Evolutionary conservation across 2,888 invertebrate genomes (phyloP).

Genomic region (Dolichomitus sp.): DNA sequence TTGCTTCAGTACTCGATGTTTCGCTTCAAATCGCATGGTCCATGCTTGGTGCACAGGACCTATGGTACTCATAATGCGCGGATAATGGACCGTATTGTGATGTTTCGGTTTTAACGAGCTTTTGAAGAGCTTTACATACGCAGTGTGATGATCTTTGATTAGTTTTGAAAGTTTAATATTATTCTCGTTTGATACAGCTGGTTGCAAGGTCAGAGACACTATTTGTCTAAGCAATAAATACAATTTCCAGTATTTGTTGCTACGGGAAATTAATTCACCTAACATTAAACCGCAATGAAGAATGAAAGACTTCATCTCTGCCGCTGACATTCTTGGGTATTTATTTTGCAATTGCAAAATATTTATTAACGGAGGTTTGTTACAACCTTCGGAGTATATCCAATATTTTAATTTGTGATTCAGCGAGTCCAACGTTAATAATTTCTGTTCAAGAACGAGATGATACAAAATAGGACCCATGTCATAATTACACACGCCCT

Average conservation of each 20-base stretch:
- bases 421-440: conserved; percentile 30
- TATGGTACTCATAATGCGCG: conserved; percentile 46
- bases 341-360: conserved; percentile 32
- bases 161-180: conserved; percentile 6
- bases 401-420: conserved; percentile 37
- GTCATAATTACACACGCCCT: conserved; percentile 61
- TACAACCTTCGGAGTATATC: conserved; percentile 22
- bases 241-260: conserved; percentile 53
- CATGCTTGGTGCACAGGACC: conserved; percentile 50
- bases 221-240: conserved; percentile 51
- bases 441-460: conserved; percentile 22
- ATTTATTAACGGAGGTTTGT: conserved; percentile 44
- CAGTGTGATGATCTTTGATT: conserved; percentile 35
- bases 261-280: conserved; percentile 48
- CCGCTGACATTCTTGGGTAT: conserved; percentile 57
- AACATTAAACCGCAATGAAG: conserved; percentile 37
- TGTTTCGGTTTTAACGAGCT: conserved; percentile 49
- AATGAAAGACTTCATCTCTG: conserved; percentile 55
- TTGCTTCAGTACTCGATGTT: conserved; percentile 51
- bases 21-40: conserved; percentile 62
- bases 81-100: conserved; percentile 53
- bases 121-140: conserved; percentile 34
- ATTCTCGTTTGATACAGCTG: not conserved
- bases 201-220: conserved; percentile 34
- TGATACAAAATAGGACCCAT: conserved; percentile 34